phyloP scores from a whole-genome alignment of 2,113 vertebrate species.

The Paramisgurnus dabryanus region DNA sequence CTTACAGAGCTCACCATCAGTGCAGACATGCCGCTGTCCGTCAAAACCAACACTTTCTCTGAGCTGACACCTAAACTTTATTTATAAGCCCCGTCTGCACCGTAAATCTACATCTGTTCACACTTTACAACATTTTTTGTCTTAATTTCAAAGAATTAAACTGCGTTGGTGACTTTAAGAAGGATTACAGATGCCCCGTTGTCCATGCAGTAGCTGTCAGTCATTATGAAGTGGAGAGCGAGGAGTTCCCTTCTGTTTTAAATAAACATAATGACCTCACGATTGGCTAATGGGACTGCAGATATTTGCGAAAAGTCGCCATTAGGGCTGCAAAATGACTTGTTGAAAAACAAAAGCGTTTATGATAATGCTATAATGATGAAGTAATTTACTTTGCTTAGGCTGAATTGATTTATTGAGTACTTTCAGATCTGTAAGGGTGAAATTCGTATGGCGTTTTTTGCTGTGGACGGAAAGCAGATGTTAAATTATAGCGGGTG shows the following conservation, averaged over 20 bases:
- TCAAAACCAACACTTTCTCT: slow-evolving; percentile 32
- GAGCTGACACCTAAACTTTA: slow-evolving; percentile 47
- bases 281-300: not conserved
- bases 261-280: slow-evolving; percentile 1
- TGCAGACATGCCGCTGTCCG: slow-evolving; percentile 47
- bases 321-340: slow-evolving; percentile 2
- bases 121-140: slow-evolving; percentile 51
- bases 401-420: not conserved
- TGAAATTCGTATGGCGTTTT: not conserved
- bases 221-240: slow-evolving; percentile 11
- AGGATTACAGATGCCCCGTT: slow-evolving; percentile 35
- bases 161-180: slow-evolving; percentile 16
- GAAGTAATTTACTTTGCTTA: not conserved
- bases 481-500: slow-evolving; percentile 13
- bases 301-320: not conserved
- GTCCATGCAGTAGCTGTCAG: slow-evolving; percentile 43
- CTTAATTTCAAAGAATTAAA: slow-evolving; percentile 51
- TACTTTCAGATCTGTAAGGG: not conserved
- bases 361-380: not conserved
- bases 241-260: not conserved
- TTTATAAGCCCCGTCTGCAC: slow-evolving; percentile 50
- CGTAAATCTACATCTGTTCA: slow-evolving; percentile 56
- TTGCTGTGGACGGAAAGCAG: slow-evolving; percentile 8
- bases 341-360: slow-evolving; percentile 10
- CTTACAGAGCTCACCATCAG: slow-evolving; percentile 13